Percentiles rank a stretch among this genome's conserved stretches.
These are phyloP conservation scores for Erannis defoliaria DNA, from an alignment of 2,888 invertebrate genomes.

Conservation along the genomic window DNA sequence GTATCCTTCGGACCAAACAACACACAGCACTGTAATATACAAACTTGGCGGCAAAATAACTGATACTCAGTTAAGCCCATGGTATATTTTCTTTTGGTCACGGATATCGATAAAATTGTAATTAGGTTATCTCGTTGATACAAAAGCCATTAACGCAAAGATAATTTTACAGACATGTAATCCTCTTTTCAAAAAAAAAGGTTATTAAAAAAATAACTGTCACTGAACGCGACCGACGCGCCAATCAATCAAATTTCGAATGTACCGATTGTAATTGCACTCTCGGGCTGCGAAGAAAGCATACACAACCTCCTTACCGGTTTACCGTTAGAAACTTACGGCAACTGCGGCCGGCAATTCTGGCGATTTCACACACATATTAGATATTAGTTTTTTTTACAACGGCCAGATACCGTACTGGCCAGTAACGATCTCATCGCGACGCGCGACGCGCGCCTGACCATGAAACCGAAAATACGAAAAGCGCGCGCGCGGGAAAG, in stretches of 20 bases:
- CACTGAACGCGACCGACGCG: slow-evolving; percentile 33
- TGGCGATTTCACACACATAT: slow-evolving; percentile 79
- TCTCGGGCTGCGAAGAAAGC: slow-evolving; percentile 44
- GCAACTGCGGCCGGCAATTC: slow-evolving; percentile 55
- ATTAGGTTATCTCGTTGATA: no score
- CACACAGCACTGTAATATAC: no score
- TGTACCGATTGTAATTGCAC: slow-evolving; percentile 43
- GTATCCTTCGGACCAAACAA: no score
- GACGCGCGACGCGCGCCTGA: slow-evolving; percentile 45
- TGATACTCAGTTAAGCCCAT: no score
- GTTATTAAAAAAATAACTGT: slow-evolving; percentile 44
- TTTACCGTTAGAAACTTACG: slow-evolving; percentile 77
- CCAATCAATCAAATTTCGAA: slow-evolving; percentile 47
- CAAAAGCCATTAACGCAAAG: no score
- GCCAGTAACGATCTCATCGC: slow-evolving; percentile 44
- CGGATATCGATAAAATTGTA: no score
- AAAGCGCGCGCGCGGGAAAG: slow-evolving; percentile 46
- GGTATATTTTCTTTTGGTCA: no score
- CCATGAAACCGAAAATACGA: slow-evolving; percentile 36
- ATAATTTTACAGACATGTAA: no score
- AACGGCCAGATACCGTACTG: slow-evolving; percentile 56
- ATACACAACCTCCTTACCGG: slow-evolving; percentile 50
- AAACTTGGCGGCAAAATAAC: no score
- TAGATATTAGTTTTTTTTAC: slow-evolving; percentile 61
- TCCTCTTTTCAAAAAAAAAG: background rate